Evolutionary conservation across 2,113 vertebrate species (phyloP).

Genomic region (Synchiropus splendidus): DNA sequence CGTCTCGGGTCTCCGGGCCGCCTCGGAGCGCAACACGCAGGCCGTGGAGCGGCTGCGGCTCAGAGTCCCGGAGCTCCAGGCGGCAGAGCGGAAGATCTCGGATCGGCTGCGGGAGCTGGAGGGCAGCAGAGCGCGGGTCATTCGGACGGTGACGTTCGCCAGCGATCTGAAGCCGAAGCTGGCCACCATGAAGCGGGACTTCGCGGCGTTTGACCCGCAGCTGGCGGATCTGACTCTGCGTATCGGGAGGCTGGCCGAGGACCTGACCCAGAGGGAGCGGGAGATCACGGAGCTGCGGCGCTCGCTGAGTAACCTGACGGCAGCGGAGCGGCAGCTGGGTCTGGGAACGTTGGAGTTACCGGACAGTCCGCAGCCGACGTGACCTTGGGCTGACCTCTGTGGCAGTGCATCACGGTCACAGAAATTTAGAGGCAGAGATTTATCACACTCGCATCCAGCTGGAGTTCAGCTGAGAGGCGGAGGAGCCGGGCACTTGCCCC

Average conservation of each 20-base stretch:
- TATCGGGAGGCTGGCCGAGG: conserved; percentile 78
- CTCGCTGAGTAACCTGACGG: conserved; percentile 71
- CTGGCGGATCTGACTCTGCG: conserved; percentile 78
- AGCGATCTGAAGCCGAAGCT: conserved; percentile 87
- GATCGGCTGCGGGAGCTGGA: conserved; percentile 75
- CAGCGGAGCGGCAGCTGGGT: conserved; percentile 59
- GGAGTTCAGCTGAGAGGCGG: too few species aligned
- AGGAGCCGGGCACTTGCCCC: too few species aligned
- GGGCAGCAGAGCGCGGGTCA: conserved; percentile 75
- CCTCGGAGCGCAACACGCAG: conserved; percentile 68
- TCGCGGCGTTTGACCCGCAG: conserved; percentile 71
- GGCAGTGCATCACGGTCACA: too few species aligned
- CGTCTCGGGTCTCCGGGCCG: conserved; percentile 66
- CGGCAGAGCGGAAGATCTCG: conserved; percentile 55
- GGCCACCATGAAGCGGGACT: conserved; percentile 75
- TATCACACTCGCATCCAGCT: too few species aligned
- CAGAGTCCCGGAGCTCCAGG: conserved; percentile 66
- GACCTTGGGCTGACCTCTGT: conserved; percentile 8
- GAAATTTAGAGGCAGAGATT: too few species aligned
- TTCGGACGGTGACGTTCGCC: conserved; percentile 79
- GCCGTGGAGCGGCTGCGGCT: conserved; percentile 62
- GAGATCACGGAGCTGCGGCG: conserved; percentile 75
- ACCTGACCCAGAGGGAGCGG: conserved; percentile 66
- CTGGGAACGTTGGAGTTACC: conserved; percentile 43
- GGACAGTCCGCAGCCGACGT: conserved; percentile 19